Evolutionary conservation across 2,888 invertebrate species (phyloP), one percentile per base, ranked within the genome.

Genomic region (Noctuana brunneofusca): DNA sequence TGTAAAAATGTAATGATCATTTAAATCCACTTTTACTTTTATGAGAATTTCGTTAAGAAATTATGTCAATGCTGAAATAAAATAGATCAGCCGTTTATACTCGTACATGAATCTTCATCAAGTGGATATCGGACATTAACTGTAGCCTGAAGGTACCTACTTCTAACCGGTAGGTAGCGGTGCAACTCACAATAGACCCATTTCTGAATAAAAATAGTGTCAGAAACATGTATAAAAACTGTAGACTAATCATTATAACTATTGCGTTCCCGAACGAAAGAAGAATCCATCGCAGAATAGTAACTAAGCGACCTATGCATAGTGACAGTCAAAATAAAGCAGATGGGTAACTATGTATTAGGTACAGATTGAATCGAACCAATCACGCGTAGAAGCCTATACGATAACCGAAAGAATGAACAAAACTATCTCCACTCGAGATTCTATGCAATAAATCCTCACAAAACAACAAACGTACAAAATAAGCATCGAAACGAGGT

Each of bases 401-500:
- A 32, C 12, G 5, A 32, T 4, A 32, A 41, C 41, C 8, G 1
- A 20, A 46, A 46, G 46, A 46, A 46, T 46, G 16, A 9, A 55
- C 27, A 49, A 58, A 58, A 35, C 35, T 12, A 49, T 24, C 35
- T n/a, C 35, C 30, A 53, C 20, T 12, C 27, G 35, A 54, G 32
- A 54, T 53, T 46, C 60, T 27, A 43, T 27, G 53, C 53, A 60
- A 60, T 60, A 60, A 60, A 60, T 60, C 60, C 46, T 54, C 53
- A 60, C 60, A 30, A 54, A 60, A 53, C 32, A 60, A 60, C 60
- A 60, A 60, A 60, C 53, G 53, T 54, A 60, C 60, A 60, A 60
- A 59, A 58, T 32, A 49, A 60, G 35, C 52, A 59, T 32, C 14
- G 60, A 64, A 59, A 66, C 72, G 74, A 75, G 71, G 71, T 74